These are phyloP conservation scores for Mesopsocus fuscifrons DNA, from an alignment of 2,888 invertebrate genomes.

Conservation along the genomic window DNA sequence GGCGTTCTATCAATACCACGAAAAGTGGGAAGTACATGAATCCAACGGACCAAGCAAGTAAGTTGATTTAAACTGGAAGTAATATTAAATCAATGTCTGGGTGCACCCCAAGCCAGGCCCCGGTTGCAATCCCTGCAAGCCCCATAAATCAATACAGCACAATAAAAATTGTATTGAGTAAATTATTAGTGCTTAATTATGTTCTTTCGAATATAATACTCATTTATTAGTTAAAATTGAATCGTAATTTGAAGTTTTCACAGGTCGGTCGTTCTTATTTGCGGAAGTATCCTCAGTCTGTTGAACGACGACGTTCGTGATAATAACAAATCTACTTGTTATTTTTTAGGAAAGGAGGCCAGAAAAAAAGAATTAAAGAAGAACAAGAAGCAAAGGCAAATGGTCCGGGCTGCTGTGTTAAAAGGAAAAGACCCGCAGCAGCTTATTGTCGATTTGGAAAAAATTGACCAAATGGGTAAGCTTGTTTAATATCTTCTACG, in stretches of 20 bases:
- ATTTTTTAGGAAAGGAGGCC: conserved; percentile 73
- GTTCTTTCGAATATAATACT: no score
- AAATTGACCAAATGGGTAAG: conserved; percentile 95
- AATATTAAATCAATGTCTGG: conserved; percentile 8
- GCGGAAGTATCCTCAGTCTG: no score
- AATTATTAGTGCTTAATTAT: no score
- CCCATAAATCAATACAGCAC: no score
- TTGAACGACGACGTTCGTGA: no score
- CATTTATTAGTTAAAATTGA: no score
- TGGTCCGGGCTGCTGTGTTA: conserved; percentile 88
- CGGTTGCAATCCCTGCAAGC: no score
- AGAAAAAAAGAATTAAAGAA: conserved; percentile 94
- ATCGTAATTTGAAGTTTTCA: no score
- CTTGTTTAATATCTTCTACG: conserved; percentile 13
- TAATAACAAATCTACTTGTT: no score
- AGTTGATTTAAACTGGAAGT: conserved; percentile 28
- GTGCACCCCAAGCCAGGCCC: no score
- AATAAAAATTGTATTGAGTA: no score
- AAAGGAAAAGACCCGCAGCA: conserved; percentile 96
- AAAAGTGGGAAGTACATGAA: conserved; percentile 99
- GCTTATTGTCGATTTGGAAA: conserved; percentile 86
- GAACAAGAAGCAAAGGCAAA: conserved; percentile 91
- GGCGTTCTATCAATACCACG: conserved; percentile 93
- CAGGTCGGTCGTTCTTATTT: no score
- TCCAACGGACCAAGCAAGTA: conserved; percentile 97